Conservation (phyloP, 2,888 invertebrate species). For the Mimachlamys varia region DNA sequence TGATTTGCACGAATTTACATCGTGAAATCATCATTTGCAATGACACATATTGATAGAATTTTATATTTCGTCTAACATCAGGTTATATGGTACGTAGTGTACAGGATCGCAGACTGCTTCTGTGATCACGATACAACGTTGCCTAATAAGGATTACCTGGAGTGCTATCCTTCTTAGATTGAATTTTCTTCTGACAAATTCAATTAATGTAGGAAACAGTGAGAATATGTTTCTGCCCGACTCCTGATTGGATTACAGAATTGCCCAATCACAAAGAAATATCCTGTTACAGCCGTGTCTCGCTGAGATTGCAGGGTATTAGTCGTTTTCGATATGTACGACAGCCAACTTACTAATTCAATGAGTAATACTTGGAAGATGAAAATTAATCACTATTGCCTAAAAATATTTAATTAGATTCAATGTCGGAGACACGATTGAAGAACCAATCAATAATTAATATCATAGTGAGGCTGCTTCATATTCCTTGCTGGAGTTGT, state of each 20-base stretch:
- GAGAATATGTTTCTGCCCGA: conserved; percentile 29
- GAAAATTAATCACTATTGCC: conserved; percentile 36
- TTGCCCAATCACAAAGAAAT: conserved; percentile 9
- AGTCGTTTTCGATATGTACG: conserved; percentile 8
- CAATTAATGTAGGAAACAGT: conserved; percentile 28
- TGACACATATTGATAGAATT: neutral
- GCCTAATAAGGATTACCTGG: conserved; percentile 31
- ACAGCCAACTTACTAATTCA: neutral
- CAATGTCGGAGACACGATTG: conserved; percentile 1
- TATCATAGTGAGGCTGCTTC: neutral
- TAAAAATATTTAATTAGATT: conserved; percentile 25
- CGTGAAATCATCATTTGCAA: too few species aligned
- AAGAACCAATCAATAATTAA: conserved; percentile 8
- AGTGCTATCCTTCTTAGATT: conserved; percentile 16
- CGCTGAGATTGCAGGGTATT: neutral
- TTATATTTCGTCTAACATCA: neutral
- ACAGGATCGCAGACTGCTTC: neutral
- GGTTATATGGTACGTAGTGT: neutral
- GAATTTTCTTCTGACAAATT: conserved; percentile 24
- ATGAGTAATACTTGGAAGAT: conserved; percentile 29
- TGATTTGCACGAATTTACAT: too few species aligned
- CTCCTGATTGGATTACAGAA: neutral
- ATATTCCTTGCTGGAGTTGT: neutral
- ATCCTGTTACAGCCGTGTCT: neutral
- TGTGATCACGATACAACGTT: neutral